phyloP scores from a whole-genome alignment of 2,797 vertebrate genomes.

The Chaunax sp. region DNA sequence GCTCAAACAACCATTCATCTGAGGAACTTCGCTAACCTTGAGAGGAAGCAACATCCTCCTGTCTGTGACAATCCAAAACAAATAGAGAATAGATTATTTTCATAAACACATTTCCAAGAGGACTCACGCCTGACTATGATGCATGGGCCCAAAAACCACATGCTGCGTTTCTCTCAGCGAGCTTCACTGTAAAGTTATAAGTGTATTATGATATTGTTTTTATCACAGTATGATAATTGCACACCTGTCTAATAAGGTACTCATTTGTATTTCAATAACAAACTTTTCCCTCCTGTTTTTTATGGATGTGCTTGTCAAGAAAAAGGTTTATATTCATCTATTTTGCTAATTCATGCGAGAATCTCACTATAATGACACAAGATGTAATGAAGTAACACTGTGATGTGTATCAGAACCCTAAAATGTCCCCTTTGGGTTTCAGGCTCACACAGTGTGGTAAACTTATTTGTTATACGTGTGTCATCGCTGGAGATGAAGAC shows the following conservation, averaged over 20 bases:
- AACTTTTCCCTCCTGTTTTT: slow-evolving; percentile 56
- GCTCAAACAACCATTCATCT: slow-evolving; percentile 76
- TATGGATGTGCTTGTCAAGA: slow-evolving; percentile 80
- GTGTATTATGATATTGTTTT: slow-evolving; percentile 62
- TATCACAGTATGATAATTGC: slow-evolving; percentile 62
- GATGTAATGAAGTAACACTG: slow-evolving; percentile 77
- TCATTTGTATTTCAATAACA: slow-evolving; percentile 70
- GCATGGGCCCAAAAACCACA: slow-evolving; percentile 54
- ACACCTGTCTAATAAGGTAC: slow-evolving; percentile 74
- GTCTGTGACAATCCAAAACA: slow-evolving; percentile 72
- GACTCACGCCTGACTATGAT: slow-evolving; percentile 71
- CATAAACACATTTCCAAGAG: slow-evolving; percentile 71
- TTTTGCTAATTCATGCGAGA: slow-evolving; percentile 76
- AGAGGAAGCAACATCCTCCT: slow-evolving; percentile 72
- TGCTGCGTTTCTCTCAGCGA: slow-evolving; percentile 38
- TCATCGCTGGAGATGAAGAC: slow-evolving; percentile 85
- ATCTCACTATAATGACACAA: slow-evolving; percentile 68
- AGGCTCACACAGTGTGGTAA: slow-evolving; percentile 70
- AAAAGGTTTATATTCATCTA: slow-evolving; percentile 77
- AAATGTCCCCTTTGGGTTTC: slow-evolving; percentile 77
- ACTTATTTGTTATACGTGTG: slow-evolving; percentile 84
- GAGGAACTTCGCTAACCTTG: slow-evolving; percentile 74
- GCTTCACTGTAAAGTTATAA: slow-evolving; percentile 55
- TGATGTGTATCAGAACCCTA: slow-evolving; percentile 76
- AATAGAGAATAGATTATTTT: slow-evolving; percentile 74